These are phyloP conservation scores for Dicaeum eximium DNA, from an alignment of 2,113 vertebrate genomes.

Conservation along the genomic window DNA sequence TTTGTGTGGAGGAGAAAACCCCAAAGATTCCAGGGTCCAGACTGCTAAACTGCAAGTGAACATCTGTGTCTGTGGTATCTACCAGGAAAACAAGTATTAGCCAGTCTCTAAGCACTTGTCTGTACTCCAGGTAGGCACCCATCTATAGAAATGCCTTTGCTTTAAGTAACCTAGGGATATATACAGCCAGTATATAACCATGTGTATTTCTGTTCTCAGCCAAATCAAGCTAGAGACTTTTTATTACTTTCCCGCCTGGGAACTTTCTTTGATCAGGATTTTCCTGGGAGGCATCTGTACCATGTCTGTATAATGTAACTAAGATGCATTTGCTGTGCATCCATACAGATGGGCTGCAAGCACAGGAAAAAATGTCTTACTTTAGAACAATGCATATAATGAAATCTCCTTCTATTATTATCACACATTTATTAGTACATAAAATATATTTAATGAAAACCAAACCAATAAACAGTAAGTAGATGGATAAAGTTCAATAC, in stretches of 20 bases:
- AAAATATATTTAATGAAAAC: slow-evolving; percentile 20
- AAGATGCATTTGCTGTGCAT: background rate
- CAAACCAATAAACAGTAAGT: background rate
- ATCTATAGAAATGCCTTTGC: background rate
- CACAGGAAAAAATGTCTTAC: background rate
- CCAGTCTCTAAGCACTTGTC: background rate
- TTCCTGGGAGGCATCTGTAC: background rate
- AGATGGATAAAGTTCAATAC: background rate
- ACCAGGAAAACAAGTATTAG: background rate
- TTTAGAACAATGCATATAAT: background rate
- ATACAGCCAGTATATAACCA: background rate
- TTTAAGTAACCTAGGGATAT: background rate
- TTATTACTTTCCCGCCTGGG: background rate
- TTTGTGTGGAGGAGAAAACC: background rate
- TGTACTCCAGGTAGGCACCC: background rate
- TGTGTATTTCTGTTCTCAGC: background rate
- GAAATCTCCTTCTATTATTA: background rate
- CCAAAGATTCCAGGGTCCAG: background rate
- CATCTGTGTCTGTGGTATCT: too few relatives aligned
- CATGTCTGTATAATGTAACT: background rate
- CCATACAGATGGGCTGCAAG: background rate
- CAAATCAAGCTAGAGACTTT: background rate
- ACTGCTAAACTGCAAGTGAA: background rate
- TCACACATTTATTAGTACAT: background rate
- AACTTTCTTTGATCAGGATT: background rate